These are phyloP conservation scores for Mustela erminea DNA, from an alignment of 2,797 vertebrate genomes.

Conservation along the genomic window DNA sequence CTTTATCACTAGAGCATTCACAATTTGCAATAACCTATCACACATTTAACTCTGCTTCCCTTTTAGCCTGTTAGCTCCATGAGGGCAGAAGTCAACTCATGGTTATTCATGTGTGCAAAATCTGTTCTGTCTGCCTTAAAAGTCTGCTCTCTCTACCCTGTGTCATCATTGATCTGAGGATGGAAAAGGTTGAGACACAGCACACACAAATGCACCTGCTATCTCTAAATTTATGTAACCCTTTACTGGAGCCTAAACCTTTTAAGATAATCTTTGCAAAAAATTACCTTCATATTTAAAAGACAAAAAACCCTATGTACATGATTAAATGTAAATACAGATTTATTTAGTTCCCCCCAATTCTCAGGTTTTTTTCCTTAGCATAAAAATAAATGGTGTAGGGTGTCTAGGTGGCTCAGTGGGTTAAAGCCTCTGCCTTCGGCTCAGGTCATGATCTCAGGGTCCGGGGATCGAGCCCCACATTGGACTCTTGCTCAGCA, in stretches of 20 bases:
- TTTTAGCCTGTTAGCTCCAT: neutral
- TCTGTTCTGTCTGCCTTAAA: neutral
- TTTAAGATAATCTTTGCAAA: neutral
- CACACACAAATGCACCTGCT: neutral
- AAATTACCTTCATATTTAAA: slow-evolving; percentile 14
- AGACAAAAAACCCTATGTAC: neutral
- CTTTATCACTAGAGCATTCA: neutral
- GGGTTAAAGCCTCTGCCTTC: too few relatives aligned
- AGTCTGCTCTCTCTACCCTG: neutral
- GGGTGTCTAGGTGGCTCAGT: too few relatives aligned
- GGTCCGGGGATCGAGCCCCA: too few relatives aligned
- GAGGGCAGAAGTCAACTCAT: neutral
- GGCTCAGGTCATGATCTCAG: too few relatives aligned
- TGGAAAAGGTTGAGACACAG: neutral
- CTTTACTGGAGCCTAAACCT: neutral
- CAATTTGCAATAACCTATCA: neutral
- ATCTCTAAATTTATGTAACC: neutral
- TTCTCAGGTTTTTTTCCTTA: neutral
- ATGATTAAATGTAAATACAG: slow-evolving; percentile 33
- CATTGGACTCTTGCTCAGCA: too few relatives aligned
- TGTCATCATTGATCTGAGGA: neutral
- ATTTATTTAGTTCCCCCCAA: neutral
- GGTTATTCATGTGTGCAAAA: neutral
- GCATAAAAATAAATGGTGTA: neutral
- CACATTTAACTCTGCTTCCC: neutral